phyloP scores from a whole-genome alignment of 2,113 vertebrate genomes.

The Falcunculus frontatus region DNA sequence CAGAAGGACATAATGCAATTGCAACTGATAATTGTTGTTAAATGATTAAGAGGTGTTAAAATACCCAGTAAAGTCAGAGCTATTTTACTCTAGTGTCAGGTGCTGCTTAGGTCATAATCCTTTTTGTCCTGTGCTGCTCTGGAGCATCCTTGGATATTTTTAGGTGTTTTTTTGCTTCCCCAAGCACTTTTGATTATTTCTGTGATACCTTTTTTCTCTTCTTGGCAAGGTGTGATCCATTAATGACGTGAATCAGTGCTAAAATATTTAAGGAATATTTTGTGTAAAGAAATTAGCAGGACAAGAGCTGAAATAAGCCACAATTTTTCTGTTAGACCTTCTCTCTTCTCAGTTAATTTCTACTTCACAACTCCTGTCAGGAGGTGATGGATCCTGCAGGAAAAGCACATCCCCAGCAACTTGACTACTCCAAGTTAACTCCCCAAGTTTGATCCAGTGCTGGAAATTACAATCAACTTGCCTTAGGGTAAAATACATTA shows the following conservation, averaged over 20 bases:
- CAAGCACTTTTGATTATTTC: neutral
- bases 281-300: neutral
- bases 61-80: neutral
- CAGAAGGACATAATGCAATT: neutral
- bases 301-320: neutral
- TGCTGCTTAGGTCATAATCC: neutral
- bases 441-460: neutral
- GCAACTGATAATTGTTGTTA: neutral
- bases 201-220: neutral
- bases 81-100: neutral
- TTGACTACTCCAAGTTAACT: neutral
- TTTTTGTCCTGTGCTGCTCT: neutral
- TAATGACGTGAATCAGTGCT: accelerated
- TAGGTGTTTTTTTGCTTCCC: neutral
- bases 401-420: neutral
- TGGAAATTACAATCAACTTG: neutral
- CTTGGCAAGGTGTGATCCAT: neutral
- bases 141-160: neutral
- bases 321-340: neutral
- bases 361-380: neutral
- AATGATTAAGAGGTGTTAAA: neutral
- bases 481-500: conserved; percentile 33
- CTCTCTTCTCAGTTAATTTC: neutral
- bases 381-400: neutral
- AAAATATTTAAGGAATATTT: neutral